phyloP scores from a whole-genome alignment of 2,888 invertebrate species.

The Automeris io region DNA sequence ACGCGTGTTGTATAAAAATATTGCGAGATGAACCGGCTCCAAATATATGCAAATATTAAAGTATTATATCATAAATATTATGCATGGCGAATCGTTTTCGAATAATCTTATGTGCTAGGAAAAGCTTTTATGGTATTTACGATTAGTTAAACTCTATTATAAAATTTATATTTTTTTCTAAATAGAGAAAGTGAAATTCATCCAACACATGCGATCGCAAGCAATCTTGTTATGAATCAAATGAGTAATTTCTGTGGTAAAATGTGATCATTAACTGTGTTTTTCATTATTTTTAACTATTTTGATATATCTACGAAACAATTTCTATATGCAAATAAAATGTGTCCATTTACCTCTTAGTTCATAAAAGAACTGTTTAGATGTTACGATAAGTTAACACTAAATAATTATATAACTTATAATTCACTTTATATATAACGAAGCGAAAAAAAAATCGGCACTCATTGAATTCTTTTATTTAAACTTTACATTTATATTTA shows the following conservation, averaged over 20 bases:
- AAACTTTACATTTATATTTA: background rate
- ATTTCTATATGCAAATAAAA: background rate
- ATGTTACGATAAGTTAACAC: no score
- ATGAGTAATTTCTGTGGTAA: background rate
- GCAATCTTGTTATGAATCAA: constrained; percentile 3
- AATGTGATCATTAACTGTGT: background rate
- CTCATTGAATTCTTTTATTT: background rate
- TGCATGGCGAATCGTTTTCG: constrained; percentile 10
- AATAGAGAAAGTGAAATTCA: constrained; percentile 22
- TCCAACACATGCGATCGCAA: constrained; percentile 5
- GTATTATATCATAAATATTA: constrained; percentile 13
- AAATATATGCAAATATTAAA: constrained; percentile 7
- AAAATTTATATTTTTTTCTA: constrained; percentile 15
- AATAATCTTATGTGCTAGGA: constrained; percentile 14
- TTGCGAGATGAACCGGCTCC: constrained; percentile 4
- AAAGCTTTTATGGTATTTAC: constrained; percentile 19
- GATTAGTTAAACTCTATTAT: constrained; percentile 20
- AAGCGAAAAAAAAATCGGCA: background rate
- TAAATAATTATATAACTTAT: no score
- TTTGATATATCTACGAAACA: background rate
- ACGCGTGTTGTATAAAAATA: constrained; percentile 1
- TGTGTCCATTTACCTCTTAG: no score
- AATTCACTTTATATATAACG: no score
- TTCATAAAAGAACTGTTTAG: no score
- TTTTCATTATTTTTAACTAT: background rate